Base-by-base conservation (phyloP, 2,113 vertebrate species). In the Serinus canaria region DNA sequence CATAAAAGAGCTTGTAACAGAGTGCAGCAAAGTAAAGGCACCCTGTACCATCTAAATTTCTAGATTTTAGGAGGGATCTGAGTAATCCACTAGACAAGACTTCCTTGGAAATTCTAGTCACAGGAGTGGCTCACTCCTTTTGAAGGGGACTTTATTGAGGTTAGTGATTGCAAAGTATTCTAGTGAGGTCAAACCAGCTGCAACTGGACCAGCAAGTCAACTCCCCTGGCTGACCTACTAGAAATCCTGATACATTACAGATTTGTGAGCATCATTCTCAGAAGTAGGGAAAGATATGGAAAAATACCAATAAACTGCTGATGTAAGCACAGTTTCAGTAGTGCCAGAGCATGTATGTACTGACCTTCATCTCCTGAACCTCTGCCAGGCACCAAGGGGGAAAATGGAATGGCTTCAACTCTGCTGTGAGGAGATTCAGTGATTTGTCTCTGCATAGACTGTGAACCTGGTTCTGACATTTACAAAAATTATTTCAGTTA, bases 351-450 rank as follows among this genome's bases (percentile, higher is more conserved):
- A 73, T 69, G 25, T 50, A 69, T 56, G 81, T 79, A 85, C 63
- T 80, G 89, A 92, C 94, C 90, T 93, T 94, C 91, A 94, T 70
- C 76, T 90, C 72, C 68, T 92, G 85, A 94, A 90, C 33, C 63
- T 80, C 55, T 94, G 86, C 86, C 90, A 93, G 79, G 63, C 46
- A 69, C 20, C 1, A 43, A 77, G 68, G 62, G 62, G 49, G 62
- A 83, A 94, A 94, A 70, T 27, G 28, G 88, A 93, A 80, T 63
- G 21, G 79, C 39, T 86, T 79, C 46, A 92, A 88, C 76, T 86
- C 80, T 62, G 72, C 64, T 44, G 37, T 50, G n/a, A 88, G 35
- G 33, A 63, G 39, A 19, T 76, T 96, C 2, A 10, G 50, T 56
- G 88, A 73, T 62, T 86, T 81, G n/a, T 68, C 55, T 80, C 75